Base-by-base conservation (phyloP, 2,888 invertebrate species). In the Caenorhabditis plicata region DNA sequence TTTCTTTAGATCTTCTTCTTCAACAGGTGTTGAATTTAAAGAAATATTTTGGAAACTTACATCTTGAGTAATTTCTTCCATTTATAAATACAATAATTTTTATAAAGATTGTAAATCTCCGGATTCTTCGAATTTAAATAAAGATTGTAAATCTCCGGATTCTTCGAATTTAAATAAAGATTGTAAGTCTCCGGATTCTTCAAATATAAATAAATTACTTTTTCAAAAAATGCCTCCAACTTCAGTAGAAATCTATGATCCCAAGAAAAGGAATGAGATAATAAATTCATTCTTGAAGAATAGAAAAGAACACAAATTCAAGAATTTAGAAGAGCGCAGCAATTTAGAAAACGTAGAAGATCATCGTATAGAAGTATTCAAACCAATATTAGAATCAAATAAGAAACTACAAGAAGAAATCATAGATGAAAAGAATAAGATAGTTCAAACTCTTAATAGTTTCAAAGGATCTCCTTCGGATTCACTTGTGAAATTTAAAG, bases 401-500 rank as follows among this genome's bases (percentile, higher is more conserved):
- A 61, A 64, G 32, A 67, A 62, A 55, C 36, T 68, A 2, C 68
- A 68, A 48, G 54, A 68, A 39, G 67, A 68, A 57, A 63, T 68
- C 9, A 68, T 68, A 47, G 66, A 68, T 52, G 68, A 68, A 33
- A 64, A 64, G 42, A 68, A 68, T 35, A 63, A 68, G 42, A 68
- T 68, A 52, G 62, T 66, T 45, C 38, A 66, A 57, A 68, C 65
- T 33, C 45, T 68, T 11, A 64, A 68, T 42, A 43, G 32, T 5
- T 42, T 41, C 31, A 48, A 33, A 33, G 33, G 33, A 52, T 22
- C 29, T 26, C 33, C 25, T 44, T 22, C 29, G 23, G 19, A 32
- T n/a, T n/a, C n/a, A 51, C 26, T 22, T 11, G n/a, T n/a, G n/a
- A n/a, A n/a, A n/a, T n/a, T n/a, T n/a, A n/a, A n/a, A n/a, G n/a